A percentile compares a stretch with the other conserved stretches of the same genome.
Conservation (phyloP, 2,113 vertebrate species). For the Melierax canorus region DNA sequence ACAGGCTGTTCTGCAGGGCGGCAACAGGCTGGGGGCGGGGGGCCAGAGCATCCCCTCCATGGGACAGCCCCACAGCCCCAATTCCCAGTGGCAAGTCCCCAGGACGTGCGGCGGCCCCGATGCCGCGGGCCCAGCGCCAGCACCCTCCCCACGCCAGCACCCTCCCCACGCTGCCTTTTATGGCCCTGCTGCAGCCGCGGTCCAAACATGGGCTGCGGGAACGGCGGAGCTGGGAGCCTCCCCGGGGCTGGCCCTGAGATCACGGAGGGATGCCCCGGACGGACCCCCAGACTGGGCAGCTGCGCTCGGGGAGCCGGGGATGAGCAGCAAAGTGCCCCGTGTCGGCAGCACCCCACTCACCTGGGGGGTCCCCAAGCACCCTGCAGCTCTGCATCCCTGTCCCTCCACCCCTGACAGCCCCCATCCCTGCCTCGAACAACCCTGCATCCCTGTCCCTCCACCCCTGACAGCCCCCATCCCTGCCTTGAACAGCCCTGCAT, state of each 20-base stretch:
- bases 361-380: neutral
- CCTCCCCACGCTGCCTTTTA: slow-evolving; percentile 62
- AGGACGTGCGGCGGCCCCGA: neutral
- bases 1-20: neutral
- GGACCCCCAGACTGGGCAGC: neutral
- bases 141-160: neutral
- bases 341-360: accelerated
- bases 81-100: neutral
- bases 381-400: neutral
- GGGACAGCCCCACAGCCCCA: neutral
- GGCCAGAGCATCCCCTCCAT: accelerated
- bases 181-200: slow-evolving; percentile 5
- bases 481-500: neutral
- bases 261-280: neutral
- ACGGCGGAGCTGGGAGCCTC: neutral
- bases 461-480: accelerated
- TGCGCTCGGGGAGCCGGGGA: accelerated
- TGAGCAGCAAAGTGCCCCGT: accelerated
- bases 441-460: neutral
- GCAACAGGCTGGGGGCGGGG: accelerated
- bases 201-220: slow-evolving; percentile 39
- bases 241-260: neutral
- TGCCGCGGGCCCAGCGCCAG: neutral
- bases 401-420: accelerated
- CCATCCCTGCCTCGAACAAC: neutral